phyloP scores from a whole-genome alignment of 2,888 invertebrate species.

The Allolobophora icterica region DNA sequence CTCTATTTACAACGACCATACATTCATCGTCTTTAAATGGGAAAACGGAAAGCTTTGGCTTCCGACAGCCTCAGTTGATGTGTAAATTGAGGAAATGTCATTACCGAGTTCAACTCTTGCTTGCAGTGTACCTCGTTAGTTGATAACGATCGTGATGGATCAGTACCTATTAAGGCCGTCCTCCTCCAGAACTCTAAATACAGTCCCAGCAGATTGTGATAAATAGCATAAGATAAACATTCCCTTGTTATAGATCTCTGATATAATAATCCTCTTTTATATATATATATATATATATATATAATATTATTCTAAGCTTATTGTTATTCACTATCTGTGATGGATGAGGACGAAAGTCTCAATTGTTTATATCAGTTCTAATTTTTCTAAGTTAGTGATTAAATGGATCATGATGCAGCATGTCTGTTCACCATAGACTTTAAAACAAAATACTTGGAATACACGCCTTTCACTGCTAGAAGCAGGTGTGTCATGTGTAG shows the following conservation, averaged over 20 bases:
- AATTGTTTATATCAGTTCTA: neutral
- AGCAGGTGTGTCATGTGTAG: too few species aligned
- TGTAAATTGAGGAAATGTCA: conserved; percentile 11
- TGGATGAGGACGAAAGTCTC: neutral
- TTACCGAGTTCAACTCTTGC: neutral
- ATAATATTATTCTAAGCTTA: neutral
- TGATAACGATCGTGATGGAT: neutral
- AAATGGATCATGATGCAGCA: neutral
- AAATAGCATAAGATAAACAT: neutral
- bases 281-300: neutral
- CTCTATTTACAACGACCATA: neutral
- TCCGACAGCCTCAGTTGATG: neutral
- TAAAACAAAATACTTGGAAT: too few species aligned
- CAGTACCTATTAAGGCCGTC: neutral
- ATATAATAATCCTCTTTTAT: neutral
- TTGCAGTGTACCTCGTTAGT: neutral
- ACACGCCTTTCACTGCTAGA: too few species aligned
- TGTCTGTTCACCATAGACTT: neutral
- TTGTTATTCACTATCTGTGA: neutral
- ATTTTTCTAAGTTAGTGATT: neutral
- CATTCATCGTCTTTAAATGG: conserved; percentile 11
- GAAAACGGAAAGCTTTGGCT: neutral
- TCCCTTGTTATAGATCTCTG: neutral
- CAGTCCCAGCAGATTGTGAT: neutral
- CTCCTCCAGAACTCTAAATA: neutral